These are phyloP conservation scores for Drosophila lini DNA, from an alignment of 1,140 invertebrate species.

Conservation along the genomic window DNA sequence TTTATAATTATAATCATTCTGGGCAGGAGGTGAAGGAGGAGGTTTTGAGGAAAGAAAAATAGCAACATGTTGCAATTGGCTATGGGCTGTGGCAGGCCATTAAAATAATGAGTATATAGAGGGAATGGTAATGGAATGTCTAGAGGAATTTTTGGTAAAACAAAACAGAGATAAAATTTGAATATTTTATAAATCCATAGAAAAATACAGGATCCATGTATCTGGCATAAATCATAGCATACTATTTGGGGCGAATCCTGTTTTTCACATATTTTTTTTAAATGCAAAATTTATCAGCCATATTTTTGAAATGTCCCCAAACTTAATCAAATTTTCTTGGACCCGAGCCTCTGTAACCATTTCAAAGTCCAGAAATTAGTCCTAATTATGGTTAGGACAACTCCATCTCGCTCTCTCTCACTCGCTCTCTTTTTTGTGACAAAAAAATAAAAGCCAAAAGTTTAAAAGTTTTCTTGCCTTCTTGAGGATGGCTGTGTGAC, in stretches of 20 bases:
- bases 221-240: background rate
- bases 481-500: background rate
- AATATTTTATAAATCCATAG: background rate
- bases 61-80: conserved; percentile 22
- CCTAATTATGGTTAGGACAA: conserved; percentile 36
- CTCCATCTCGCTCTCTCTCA: background rate
- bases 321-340: conserved; percentile 5
- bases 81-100: conserved; percentile 2
- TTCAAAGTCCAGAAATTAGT: conserved; percentile 21
- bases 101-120: conserved; percentile 21
- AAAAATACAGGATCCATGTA: background rate
- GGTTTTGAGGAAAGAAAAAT: conserved; percentile 11
- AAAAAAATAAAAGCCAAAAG: conserved; percentile 31
- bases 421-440: background rate
- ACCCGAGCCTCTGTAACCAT: background rate
- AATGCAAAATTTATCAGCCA: background rate
- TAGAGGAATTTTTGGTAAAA: background rate
- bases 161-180: background rate
- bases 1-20: conserved; percentile 45
- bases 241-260: background rate
- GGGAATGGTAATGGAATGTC: conserved; percentile 5
- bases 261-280: no score
- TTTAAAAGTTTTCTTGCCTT: conserved; percentile 44
- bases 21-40: background rate
- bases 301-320: background rate